These are phyloP conservation scores for Neodiprion pinetum DNA, from an alignment of 1,140 invertebrate genomes.

Conservation along the genomic window DNA sequence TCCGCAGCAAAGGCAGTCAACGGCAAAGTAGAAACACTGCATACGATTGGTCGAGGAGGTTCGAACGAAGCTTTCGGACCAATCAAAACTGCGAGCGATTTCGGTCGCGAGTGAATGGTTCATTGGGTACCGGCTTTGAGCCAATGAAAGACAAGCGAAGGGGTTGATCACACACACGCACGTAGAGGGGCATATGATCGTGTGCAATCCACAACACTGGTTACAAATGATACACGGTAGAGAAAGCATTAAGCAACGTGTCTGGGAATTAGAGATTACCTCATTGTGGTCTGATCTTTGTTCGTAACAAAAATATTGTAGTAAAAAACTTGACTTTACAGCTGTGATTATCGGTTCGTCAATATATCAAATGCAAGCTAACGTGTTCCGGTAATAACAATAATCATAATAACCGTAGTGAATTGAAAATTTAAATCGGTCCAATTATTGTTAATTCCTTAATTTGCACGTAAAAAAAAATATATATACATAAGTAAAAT, in stretches of 20 bases:
- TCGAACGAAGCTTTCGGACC: neutral
- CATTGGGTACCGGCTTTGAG: neutral
- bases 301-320: too few species aligned
- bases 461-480: too few species aligned
- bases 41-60: neutral
- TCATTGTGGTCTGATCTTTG: too few species aligned
- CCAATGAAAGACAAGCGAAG: neutral
- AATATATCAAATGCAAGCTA: too few species aligned
- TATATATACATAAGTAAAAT: slow-evolving; percentile 12
- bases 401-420: neutral
- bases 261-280: too few species aligned
- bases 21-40: neutral
- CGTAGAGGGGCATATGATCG: neutral
- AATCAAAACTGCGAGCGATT: neutral
- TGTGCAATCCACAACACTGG: neutral
- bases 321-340: too few species aligned
- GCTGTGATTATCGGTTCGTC: too few species aligned
- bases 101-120: neutral
- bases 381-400: neutral
- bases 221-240: neutral
- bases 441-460: too few species aligned
- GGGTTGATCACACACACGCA: neutral
- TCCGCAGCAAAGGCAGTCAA: neutral
- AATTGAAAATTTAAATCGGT: too few species aligned
- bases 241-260: too few species aligned